phyloP scores from a whole-genome alignment of 2,888 invertebrate genomes.

The Portevinia maculata region DNA sequence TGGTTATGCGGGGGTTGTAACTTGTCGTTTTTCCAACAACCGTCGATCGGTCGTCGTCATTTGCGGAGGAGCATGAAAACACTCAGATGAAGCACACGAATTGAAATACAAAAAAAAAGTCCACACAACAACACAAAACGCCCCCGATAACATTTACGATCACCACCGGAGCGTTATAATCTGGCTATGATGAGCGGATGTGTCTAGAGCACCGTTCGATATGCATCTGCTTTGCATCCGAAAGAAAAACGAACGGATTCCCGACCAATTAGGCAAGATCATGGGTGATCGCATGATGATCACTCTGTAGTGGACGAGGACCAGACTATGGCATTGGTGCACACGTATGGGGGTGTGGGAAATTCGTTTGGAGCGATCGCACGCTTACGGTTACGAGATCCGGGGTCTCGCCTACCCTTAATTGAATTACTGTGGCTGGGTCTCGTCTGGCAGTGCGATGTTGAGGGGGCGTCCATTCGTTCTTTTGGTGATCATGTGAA shows the following conservation, averaged over 20 bases:
- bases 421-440: slow-evolving; percentile 55
- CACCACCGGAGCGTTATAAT: slow-evolving; percentile 29
- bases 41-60: too few relatives aligned
- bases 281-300: slow-evolving; percentile 58
- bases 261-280: slow-evolving; percentile 64
- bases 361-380: slow-evolving; percentile 43
- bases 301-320: slow-evolving; percentile 10
- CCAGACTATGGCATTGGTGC: not conserved
- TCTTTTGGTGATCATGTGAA: slow-evolving; percentile 38
- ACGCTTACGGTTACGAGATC: slow-evolving; percentile 28
- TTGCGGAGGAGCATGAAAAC: slow-evolving; percentile 33
- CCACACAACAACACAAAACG: slow-evolving; percentile 35
- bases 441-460: slow-evolving; percentile 56
- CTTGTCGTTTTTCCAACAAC: slow-evolving; percentile 17
- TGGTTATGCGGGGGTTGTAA: slow-evolving; percentile 52
- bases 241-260: slow-evolving; percentile 34
- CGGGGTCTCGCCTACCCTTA: slow-evolving; percentile 69
- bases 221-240: slow-evolving; percentile 55
- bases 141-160: slow-evolving; percentile 57
- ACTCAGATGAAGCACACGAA: slow-evolving; percentile 20
- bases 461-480: slow-evolving; percentile 58
- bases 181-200: slow-evolving; percentile 39
- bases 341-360: slow-evolving; percentile 63
- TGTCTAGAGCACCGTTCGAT: slow-evolving; percentile 57
- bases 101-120: not conserved